Evolutionary conservation across 2,113 vertebrate species (phyloP).

Genomic region (Deroptyus accipitrinus): DNA sequence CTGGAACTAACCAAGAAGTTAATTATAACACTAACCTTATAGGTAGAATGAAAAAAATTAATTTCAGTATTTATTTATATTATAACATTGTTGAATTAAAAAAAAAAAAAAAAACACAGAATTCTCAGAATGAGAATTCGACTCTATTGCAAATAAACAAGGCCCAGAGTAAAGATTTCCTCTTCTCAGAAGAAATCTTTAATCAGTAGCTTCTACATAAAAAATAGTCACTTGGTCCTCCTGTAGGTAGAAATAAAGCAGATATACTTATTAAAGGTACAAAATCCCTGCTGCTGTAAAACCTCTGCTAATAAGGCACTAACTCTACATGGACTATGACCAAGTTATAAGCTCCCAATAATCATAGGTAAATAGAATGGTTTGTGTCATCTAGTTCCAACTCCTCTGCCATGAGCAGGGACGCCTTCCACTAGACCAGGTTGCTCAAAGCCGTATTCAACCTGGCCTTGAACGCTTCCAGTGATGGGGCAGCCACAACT

Average conservation of each 20-base stretch:
- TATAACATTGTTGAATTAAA: neutral
- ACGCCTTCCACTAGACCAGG: neutral
- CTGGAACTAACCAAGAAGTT: neutral
- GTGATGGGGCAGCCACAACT: neutral
- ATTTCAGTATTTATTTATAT: neutral
- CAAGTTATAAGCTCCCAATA: neutral
- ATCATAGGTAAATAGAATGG: neutral
- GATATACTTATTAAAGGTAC: neutral
- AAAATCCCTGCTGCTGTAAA: neutral
- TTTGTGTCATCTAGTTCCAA: neutral
- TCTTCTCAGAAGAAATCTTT: neutral
- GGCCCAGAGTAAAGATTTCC: neutral
- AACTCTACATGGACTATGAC: neutral
- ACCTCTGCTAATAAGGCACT: neutral
- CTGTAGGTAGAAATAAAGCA: neutral
- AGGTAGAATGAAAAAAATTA: neutral
- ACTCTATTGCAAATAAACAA: neutral
- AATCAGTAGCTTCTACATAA: neutral
- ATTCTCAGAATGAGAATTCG: neutral
- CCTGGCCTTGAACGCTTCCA: neutral
- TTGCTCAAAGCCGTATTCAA: neutral
- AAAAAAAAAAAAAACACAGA: neutral
- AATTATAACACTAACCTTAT: neutral
- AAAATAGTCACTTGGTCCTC: neutral
- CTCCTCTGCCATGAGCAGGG: neutral